phyloP scores from a whole-genome alignment of 1,140 invertebrate genomes.

The Harpegnathos saltator region DNA sequence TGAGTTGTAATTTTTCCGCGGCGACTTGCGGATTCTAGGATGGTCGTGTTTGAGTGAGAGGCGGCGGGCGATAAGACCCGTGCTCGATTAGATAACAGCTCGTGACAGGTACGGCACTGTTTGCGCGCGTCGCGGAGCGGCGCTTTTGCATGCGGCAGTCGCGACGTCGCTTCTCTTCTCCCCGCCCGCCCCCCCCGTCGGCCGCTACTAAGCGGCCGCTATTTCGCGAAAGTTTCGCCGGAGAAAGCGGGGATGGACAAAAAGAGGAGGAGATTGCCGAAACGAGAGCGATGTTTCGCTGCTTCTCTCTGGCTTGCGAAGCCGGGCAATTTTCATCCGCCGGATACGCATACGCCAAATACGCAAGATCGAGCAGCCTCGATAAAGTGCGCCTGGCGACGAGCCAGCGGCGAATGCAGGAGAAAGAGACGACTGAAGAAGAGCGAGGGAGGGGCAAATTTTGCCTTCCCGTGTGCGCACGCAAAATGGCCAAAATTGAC shows the following conservation, averaged over 20 bases:
- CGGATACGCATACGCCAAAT: slow-evolving; percentile 44
- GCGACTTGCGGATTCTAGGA: slow-evolving; percentile 50
- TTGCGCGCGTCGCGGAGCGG: slow-evolving; percentile 57
- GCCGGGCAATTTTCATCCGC: slow-evolving; percentile 48
- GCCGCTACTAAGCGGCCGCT: no score
- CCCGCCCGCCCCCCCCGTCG: no score
- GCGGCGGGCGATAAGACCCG: slow-evolving; percentile 56
- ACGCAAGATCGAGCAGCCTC: slow-evolving; percentile 43
- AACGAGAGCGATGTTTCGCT: background rate
- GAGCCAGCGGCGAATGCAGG: slow-evolving; percentile 50
- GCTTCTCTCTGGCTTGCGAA: slow-evolving; percentile 21
- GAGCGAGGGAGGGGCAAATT: background rate
- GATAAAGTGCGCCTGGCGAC: slow-evolving; percentile 48
- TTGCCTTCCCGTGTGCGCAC: slow-evolving; percentile 41
- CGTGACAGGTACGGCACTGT: slow-evolving; percentile 67
- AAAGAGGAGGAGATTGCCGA: background rate
- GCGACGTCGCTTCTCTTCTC: slow-evolving; percentile 16
- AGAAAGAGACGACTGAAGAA: slow-evolving; percentile 10
- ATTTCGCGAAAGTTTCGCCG: background rate
- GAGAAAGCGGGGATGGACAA: background rate
- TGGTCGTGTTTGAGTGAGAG: slow-evolving; percentile 47
- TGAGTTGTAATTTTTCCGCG: slow-evolving; percentile 45
- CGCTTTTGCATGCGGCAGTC: slow-evolving; percentile 49
- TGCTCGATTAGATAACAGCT: slow-evolving; percentile 70
- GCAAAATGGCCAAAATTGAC: slow-evolving; percentile 45